Conservation (phyloP, 2,888 invertebrate genomes). For the Cephalotes varians region DNA sequence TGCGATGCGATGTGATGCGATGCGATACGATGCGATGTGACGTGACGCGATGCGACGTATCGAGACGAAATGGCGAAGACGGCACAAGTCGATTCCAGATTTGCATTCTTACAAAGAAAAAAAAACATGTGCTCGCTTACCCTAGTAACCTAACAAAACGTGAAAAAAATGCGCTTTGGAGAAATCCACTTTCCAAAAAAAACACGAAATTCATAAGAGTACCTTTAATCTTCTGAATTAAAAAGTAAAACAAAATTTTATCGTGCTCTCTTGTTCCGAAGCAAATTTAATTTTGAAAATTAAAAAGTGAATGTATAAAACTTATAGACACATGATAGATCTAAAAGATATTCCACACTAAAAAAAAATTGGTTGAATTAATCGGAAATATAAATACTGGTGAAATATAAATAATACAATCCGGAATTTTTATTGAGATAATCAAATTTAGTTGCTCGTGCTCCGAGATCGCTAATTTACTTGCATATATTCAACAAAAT, state of each 20-base stretch:
- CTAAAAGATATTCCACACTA: no score
- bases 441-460: no score
- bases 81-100: neutral
- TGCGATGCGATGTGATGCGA: slow-evolving; percentile 65
- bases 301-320: neutral
- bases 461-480: no score
- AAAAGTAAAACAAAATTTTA: neutral
- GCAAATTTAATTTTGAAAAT: neutral
- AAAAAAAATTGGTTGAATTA: no score
- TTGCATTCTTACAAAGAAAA: neutral
- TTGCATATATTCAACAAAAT: neutral
- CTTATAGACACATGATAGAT: no score
- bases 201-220: neutral
- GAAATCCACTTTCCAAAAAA: neutral
- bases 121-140: neutral
- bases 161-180: neutral
- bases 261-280: neutral
- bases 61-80: neutral
- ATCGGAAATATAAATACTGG: no score
- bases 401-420: no score
- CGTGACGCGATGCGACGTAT: neutral
- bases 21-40: neutral
- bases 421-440: no score
- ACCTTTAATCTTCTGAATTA: neutral
- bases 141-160: neutral